These are phyloP conservation scores for Lycia hirtaria DNA, from an alignment of 2,888 invertebrate genomes.

Conservation along the genomic window DNA sequence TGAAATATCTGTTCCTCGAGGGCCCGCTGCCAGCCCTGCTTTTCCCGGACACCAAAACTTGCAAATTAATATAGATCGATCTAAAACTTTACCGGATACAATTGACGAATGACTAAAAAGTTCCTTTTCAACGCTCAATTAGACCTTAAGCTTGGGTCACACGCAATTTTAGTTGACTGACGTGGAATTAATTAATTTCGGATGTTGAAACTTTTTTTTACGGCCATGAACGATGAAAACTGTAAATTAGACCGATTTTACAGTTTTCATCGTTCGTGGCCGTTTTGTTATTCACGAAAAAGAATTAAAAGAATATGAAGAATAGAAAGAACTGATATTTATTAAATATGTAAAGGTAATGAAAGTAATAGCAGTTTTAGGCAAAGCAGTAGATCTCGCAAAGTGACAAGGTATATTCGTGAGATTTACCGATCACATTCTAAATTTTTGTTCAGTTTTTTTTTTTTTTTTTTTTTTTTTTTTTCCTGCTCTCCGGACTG, in stretches of 20 bases:
- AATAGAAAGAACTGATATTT: no score
- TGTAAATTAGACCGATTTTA: not conserved
- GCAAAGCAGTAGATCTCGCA: no score
- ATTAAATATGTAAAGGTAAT: no score
- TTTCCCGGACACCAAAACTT: conserved; percentile 32
- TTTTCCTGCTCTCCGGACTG: no score
- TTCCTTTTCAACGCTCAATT: conserved; percentile 56
- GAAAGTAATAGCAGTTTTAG: no score
- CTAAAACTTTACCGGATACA: conserved; percentile 36
- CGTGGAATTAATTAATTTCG: not conserved
- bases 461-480: no score
- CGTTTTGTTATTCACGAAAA: no score
- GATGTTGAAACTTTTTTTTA: not conserved
- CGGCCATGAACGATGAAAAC: not conserved
- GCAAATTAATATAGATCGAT: conserved; percentile 40
- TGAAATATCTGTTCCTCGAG: conserved; percentile 25
- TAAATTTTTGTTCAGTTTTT: no score
- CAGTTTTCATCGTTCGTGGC: no score
- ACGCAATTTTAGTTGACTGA: conserved; percentile 7
- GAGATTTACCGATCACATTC: no score
- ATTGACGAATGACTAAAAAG: conserved; percentile 51
- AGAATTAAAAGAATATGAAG: no score
- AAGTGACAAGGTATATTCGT: no score
- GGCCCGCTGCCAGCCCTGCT: conserved; percentile 25
- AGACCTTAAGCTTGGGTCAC: conserved; percentile 39